Conservation (phyloP, 2,888 invertebrate species). For the Bombylius discolor region DNA sequence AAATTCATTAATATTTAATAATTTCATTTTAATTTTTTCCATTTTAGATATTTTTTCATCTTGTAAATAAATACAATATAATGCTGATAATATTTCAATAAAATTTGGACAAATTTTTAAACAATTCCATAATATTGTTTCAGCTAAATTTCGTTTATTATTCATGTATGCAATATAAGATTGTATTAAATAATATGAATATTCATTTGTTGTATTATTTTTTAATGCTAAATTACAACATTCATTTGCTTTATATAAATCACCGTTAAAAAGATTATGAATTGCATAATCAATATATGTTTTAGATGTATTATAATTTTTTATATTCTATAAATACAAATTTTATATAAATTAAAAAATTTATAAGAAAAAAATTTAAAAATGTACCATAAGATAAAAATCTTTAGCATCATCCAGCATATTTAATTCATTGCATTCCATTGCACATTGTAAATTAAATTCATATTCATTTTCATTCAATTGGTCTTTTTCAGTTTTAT, state of each 20-base stretch:
- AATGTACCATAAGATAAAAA: constrained; percentile 7
- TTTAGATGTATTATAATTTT: background rate
- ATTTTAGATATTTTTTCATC: background rate
- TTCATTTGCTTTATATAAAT: constrained; percentile 3
- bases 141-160: constrained; percentile 1
- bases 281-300: constrained; percentile 6
- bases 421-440: constrained; percentile 7
- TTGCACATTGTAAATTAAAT: constrained; percentile 4
- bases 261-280: background rate
- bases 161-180: constrained; percentile 5
- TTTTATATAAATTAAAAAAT: background rate
- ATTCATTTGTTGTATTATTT: background rate
- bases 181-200: constrained; percentile 3
- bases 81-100: constrained; percentile 6
- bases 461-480: background rate
- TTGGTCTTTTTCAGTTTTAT: background rate
- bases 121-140: constrained; percentile 1
- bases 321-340: constrained; percentile 8
- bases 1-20: background rate
- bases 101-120: constrained; percentile 2
- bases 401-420: constrained; percentile 5
- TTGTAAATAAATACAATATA: constrained; percentile 1
- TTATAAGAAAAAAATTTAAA: background rate
- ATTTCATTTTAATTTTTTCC: background rate
- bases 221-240: constrained; percentile 5